Evolutionary conservation across 2,888 invertebrate genomes (phyloP).

Genomic region (Acronicta leporina): DNA sequence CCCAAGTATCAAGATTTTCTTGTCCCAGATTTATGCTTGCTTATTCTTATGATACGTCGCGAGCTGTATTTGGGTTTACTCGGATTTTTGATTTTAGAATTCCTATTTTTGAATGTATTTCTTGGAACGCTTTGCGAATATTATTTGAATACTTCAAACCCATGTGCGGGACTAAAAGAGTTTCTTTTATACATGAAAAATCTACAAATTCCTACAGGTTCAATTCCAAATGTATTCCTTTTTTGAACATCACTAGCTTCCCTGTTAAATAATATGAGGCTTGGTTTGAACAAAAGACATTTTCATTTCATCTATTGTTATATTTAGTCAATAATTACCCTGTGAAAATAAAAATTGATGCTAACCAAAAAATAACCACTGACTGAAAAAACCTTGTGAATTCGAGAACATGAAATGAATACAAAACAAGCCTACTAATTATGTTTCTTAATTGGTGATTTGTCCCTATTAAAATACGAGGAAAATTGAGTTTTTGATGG

Average conservation of each 20-base stretch:
- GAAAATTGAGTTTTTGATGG: slow-evolving; percentile 48
- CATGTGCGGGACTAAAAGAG: slow-evolving; percentile 25
- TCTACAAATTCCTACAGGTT: slow-evolving; percentile 22
- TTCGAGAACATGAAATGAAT: slow-evolving; percentile 42
- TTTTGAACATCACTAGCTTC: too few relatives aligned
- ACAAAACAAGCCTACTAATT: slow-evolving; percentile 47
- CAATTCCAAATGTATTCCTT: slow-evolving; percentile 35
- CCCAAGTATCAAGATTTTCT: slow-evolving; percentile 32
- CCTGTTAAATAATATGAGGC: too few relatives aligned
- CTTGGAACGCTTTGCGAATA: slow-evolving; percentile 50
- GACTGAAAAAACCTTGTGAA: slow-evolving; percentile 1
- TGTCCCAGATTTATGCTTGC: slow-evolving; percentile 38
- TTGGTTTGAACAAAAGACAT: too few relatives aligned
- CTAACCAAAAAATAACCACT: too few relatives aligned
- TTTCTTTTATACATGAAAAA: slow-evolving; percentile 24
- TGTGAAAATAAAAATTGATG: too few relatives aligned
- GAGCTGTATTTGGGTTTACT: slow-evolving; percentile 18
- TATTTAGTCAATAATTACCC: too few relatives aligned
- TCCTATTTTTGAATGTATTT: slow-evolving; percentile 38
- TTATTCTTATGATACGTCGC: slow-evolving; percentile 39
- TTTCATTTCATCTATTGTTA: too few relatives aligned
- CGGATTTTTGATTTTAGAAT: slow-evolving; percentile 33
- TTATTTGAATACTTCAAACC: slow-evolving; percentile 50
- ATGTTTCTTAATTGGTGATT: slow-evolving; percentile 51
- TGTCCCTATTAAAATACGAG: slow-evolving; percentile 42